Percentiles rank a stretch among this genome's conserved stretches.
Evolutionary conservation across 1,140 invertebrate species (phyloP).

Genomic region (Caerostris extrusa): DNA sequence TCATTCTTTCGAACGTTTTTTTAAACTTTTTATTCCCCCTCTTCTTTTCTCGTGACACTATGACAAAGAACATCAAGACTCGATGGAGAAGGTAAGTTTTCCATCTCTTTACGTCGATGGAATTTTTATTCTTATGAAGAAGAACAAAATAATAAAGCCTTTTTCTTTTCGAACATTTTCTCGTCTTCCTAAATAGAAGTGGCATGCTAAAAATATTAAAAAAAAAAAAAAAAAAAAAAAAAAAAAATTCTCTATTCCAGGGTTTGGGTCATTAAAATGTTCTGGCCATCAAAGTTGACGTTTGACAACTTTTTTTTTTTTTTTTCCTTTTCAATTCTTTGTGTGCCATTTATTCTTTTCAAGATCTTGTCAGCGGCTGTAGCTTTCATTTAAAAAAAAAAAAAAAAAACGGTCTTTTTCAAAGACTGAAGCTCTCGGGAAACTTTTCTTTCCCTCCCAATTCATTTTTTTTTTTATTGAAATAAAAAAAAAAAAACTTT

Average conservation of each 20-base stretch:
- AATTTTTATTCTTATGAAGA: constrained; percentile 14
- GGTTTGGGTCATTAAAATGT: constrained; percentile 47
- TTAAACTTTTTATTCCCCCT: background rate
- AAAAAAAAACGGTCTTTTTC: background rate
- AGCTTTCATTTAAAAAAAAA: background rate
- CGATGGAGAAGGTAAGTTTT: background rate
- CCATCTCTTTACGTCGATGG: background rate
- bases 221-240: background rate
- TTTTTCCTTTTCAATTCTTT: background rate
- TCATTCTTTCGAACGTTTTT: background rate
- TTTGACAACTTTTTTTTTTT: constrained; percentile 31
- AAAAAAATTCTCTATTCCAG: background rate
- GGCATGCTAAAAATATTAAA: background rate
- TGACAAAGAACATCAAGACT: constrained; percentile 22
- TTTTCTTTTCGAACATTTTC: constrained; percentile 18
- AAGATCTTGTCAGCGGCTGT: constrained; percentile 23
- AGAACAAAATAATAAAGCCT: constrained; percentile 39
- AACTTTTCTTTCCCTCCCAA: background rate
- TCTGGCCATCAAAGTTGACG: constrained; percentile 54
- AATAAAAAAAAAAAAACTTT: background rate
- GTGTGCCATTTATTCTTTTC: background rate
- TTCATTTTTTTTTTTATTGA: too few species aligned
- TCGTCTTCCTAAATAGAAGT: constrained; percentile 17
- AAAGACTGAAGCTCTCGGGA: background rate
- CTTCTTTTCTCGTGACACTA: constrained; percentile 11